Conservation (phyloP, 2,888 invertebrate species). For the Megaustenia siamemsis region DNA sequence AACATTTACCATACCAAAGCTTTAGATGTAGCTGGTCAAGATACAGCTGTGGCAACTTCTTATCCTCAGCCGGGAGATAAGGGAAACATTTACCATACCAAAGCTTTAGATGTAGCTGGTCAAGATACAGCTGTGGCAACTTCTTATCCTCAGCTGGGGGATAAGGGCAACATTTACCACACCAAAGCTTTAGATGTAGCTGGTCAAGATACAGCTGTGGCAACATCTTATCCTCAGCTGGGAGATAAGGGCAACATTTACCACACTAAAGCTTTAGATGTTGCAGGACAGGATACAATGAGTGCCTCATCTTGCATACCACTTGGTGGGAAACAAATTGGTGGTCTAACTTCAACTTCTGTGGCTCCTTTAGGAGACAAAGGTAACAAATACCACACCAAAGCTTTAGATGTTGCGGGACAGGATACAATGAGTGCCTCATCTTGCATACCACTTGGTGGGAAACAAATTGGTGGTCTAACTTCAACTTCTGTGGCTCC, state of each 20-base stretch:
- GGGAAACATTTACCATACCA: no score
- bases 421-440: slow-evolving; percentile 26
- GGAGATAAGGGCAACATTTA: slow-evolving; percentile 33
- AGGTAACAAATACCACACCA: slow-evolving; percentile 40
- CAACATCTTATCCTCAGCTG: not conserved
- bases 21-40: slow-evolving; percentile 36
- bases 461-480: no score
- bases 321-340: not conserved
- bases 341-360: not conserved
- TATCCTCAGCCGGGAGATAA: slow-evolving; percentile 9
- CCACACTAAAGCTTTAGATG: slow-evolving; percentile 34
- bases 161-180: slow-evolving; percentile 48
- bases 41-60: slow-evolving; percentile 1
- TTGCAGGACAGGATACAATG: slow-evolving; percentile 23
- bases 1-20: slow-evolving; percentile 41
- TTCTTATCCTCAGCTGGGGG: slow-evolving; percentile 18
- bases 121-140: not conserved
- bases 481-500: slow-evolving; percentile 11
- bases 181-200: slow-evolving; percentile 36
- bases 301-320: not conserved
- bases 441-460: slow-evolving; percentile 10
- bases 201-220: slow-evolving; percentile 30
- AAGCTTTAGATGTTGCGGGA: slow-evolving; percentile 44
- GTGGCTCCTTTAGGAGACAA: slow-evolving; percentile 36
- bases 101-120: not conserved